Conservation (phyloP, 37 sponge, comb jelly and placozoan species). For the Halichondria panicea region DNA sequence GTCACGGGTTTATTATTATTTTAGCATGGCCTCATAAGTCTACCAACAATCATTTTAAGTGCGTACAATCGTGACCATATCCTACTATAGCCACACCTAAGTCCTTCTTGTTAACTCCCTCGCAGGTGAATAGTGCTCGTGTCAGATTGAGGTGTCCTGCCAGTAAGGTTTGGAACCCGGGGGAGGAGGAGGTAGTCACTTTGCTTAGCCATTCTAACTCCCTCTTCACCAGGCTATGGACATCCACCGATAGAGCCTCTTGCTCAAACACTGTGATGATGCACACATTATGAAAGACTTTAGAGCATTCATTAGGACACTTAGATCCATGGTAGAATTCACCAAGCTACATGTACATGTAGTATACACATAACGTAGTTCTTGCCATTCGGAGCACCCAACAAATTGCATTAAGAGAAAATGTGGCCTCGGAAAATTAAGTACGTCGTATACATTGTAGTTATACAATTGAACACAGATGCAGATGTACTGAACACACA, state of each 20-base stretch:
- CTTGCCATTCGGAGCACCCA: no score
- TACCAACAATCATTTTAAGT: no score
- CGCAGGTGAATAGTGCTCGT: slow-evolving; percentile 70
- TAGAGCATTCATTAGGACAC: no score
- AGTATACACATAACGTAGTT: no score
- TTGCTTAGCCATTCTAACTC: slow-evolving; percentile 71
- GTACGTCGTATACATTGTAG: no score
- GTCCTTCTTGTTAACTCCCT: slow-evolving; percentile 68
- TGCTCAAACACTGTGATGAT: slow-evolving; percentile 35
- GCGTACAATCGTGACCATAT: no score
- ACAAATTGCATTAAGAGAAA: no score
- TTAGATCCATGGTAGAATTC: no score
- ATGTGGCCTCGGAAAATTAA: no score
- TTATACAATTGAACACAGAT: no score
- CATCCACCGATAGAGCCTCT: slow-evolving; percentile 47
- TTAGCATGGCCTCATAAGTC: background rate
- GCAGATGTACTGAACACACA: background rate
- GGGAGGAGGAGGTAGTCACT: slow-evolving; percentile 1
- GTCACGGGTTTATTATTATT: background rate
- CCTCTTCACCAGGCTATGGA: slow-evolving; percentile 37
- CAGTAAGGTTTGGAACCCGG: slow-evolving; percentile 56
- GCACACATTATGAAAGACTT: no score
- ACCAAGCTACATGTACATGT: no score
- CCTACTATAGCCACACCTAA: slow-evolving; percentile 1
- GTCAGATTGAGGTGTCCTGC: slow-evolving; percentile 87